These are phyloP conservation scores for Hippocampus barbouri DNA, from an alignment of 2,113 vertebrate species.

Conservation along the genomic window DNA sequence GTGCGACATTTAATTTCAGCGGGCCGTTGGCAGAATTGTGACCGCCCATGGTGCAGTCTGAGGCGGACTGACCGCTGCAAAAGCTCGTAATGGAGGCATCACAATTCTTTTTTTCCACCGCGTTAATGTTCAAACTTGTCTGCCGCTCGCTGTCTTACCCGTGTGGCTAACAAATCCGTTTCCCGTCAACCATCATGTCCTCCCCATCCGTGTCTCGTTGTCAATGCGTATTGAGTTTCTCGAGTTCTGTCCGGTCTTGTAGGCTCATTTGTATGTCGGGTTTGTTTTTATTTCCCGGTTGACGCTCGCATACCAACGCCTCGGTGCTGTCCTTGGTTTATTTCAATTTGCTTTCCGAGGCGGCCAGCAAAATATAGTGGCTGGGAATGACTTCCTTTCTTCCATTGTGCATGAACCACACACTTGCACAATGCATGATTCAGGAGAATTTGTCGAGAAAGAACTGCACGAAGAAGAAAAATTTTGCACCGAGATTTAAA, in stretches of 20 bases:
- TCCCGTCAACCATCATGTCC: background rate
- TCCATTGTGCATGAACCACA: background rate
- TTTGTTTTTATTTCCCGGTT: background rate
- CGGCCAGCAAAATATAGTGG: background rate
- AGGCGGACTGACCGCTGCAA: too few species aligned
- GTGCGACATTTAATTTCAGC: background rate
- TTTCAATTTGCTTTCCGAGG: background rate
- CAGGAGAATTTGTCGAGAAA: too few species aligned
- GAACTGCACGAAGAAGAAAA: too few species aligned
- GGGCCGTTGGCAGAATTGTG: background rate
- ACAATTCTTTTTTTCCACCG: background rate
- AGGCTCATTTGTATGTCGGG: background rate
- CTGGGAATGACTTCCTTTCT: background rate
- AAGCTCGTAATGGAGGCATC: too few species aligned
- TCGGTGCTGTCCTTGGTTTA: background rate
- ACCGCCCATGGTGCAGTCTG: background rate
- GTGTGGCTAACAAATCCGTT: background rate
- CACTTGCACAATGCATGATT: background rate
- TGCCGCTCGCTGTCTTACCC: background rate
- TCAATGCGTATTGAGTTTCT: background rate
- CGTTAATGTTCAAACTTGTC: background rate
- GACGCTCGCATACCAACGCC: background rate
- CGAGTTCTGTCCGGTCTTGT: background rate
- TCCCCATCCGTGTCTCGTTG: background rate
- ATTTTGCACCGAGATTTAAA: too few species aligned